Base-by-base conservation (phyloP, 1,140 invertebrate genomes). In the Sycophila sp. region DNA sequence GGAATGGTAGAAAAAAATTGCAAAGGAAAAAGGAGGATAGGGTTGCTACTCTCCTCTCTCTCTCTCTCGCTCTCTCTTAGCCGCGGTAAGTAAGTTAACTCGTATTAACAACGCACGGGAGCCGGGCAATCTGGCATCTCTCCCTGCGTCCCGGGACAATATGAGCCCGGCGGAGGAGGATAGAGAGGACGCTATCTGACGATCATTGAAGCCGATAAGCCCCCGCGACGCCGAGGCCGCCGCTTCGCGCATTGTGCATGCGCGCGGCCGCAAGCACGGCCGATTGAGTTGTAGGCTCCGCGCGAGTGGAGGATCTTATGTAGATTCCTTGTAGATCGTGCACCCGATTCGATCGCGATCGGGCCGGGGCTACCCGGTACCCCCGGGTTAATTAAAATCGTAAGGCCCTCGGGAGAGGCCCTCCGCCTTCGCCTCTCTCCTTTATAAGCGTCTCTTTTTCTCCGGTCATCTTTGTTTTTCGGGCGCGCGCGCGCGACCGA, bases 271-370 rank as follows among this genome's bases (percentile, higher is more conserved):
- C 36, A 26, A 26, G 40, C n/a, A 2, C 42, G 10, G 81, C 80
- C 81, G 82, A 86, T 86, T 86, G 85, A 86, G 85, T 85, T 86
- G 85, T 86, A 83, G 83, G 63, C 24, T 40, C 40, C 15, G 26
- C 83, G 81, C 82, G 84, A 85, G 85, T 86, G 85, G 83, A 86
- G 84, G 83, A 86, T 86, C 84, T 86, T 86, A 86, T 86, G 85
- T 86, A 86, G 85, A 86, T 86, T 86, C 83, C 85, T 86, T 86
- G 85, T 86, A 86, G 85, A 86, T 86, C 85, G 85, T 86, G 85
- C 85, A 86, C 85, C 85, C 85, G 85, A 86, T 86, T 86, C 82
- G 85, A 86, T 86, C 82, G 84, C 83, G 83, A 86, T 86, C 84
- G 80, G 34, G 34, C 38, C 32, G n/a, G 13, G 24, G 49, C 64